Percentiles rank a stretch among this genome's conserved stretches.
These are phyloP conservation scores for Anolis apletophallus DNA, from an alignment of 2,797 vertebrate species.

Conservation along the genomic window DNA sequence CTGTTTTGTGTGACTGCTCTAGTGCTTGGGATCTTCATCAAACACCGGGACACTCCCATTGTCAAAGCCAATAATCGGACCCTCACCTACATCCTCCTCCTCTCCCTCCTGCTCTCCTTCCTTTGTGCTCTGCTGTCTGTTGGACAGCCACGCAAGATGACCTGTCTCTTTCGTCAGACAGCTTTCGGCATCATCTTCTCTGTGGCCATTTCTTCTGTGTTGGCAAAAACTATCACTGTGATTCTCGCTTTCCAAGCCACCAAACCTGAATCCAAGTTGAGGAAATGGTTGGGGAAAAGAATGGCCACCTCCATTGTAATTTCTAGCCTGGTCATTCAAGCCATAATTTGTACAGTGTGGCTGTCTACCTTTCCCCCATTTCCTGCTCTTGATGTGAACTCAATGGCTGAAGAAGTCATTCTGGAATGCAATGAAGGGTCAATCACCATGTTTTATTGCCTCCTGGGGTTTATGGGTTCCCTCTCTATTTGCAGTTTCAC, in stretches of 20 bases:
- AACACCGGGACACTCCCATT: background rate
- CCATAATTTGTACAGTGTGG: no score
- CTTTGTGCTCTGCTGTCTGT: conserved; percentile 9
- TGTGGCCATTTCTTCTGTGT: background rate
- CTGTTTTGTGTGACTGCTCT: background rate
- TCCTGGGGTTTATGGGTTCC: conserved; percentile 15
- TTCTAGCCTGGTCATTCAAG: no score
- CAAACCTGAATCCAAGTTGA: background rate
- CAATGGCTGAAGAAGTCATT: background rate
- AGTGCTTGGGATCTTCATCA: background rate
- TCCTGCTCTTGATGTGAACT: background rate
- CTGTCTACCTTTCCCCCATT: background rate
- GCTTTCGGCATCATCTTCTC: conserved; percentile 20
- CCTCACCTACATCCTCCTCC: conserved; percentile 5
- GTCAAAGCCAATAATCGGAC: conserved; percentile 17
- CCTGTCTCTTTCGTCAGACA: background rate
- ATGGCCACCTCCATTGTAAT: no score
- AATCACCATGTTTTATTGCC: background rate
- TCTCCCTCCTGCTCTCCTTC: conserved; percentile 5
- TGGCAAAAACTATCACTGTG: conserved; percentile 10
- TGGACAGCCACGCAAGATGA: background rate
- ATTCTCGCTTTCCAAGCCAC: conserved; percentile 9
- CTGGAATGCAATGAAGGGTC: conserved; percentile 16
- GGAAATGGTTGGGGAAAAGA: conserved; percentile 2
- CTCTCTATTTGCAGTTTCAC: background rate